Conservation (phyloP, 2,113 vertebrate species). For the Oenanthe oenanthe region DNA sequence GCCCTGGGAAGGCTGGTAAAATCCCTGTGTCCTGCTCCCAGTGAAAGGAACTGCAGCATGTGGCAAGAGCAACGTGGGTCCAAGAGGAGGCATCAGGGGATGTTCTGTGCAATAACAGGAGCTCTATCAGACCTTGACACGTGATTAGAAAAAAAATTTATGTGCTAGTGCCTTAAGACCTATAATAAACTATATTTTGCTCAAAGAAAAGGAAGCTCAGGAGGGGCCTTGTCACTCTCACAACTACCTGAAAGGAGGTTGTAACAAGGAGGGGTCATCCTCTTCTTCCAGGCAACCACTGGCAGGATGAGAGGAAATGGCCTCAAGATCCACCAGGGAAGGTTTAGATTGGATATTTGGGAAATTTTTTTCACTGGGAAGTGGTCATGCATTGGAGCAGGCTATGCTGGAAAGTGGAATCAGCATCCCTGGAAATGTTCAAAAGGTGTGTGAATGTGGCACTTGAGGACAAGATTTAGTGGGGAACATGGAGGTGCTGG, state of each 20-base stretch:
- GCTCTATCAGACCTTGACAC: background rate
- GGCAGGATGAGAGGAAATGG: background rate
- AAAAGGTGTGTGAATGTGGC: background rate
- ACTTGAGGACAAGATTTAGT: background rate
- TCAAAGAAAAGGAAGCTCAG: background rate
- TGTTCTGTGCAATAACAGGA: background rate
- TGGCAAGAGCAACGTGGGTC: fast-evolving
- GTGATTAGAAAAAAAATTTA: background rate
- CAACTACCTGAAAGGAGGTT: background rate
- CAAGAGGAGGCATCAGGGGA: background rate
- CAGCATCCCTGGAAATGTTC: background rate
- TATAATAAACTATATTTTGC: background rate
- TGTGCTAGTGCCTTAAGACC: background rate
- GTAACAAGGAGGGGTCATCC: fast-evolving
- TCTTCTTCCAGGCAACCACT: background rate
- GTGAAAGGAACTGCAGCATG: background rate
- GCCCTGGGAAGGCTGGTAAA: background rate
- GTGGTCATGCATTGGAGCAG: background rate
- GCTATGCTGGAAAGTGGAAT: background rate
- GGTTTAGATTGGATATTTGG: background rate
- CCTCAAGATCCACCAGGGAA: background rate
- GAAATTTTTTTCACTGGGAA: background rate
- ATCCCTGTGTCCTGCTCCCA: background rate
- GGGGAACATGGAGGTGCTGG: background rate
- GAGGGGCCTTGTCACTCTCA: background rate